Evolutionary conservation across 2,113 vertebrate genomes (phyloP).

Genomic region (Cololabis saira): DNA sequence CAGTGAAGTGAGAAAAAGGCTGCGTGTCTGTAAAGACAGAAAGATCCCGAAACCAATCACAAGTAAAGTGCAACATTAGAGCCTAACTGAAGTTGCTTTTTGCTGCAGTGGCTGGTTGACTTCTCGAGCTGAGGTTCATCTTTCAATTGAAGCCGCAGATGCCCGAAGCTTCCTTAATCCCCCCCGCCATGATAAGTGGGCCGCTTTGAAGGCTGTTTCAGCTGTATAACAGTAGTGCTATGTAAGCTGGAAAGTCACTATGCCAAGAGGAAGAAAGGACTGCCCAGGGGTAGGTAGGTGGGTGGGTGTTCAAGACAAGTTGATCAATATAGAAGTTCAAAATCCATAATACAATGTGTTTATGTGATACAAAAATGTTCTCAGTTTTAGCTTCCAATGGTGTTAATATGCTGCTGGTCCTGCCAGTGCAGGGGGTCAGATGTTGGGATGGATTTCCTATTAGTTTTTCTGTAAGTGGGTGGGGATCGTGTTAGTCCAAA

Average conservation of each 20-base stretch:
- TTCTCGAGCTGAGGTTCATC: conserved; percentile 26
- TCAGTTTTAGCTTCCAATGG: conserved; percentile 28
- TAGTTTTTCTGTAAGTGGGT: conserved; percentile 40
- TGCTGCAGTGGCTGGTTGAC: conserved; percentile 15
- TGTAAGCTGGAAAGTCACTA: conserved; percentile 48
- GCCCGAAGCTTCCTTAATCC: conserved; percentile 32
- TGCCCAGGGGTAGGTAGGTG: conserved; percentile 1
- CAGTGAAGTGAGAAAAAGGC: conserved; percentile 14
- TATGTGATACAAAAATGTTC: conserved; percentile 1
- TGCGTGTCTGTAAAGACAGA: conserved; percentile 18
- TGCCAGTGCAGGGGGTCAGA: conserved; percentile 36
- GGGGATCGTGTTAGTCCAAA: too few species aligned
- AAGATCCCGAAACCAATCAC: conserved; percentile 50
- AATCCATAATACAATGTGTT: conserved; percentile 25
- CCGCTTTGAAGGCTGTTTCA: conserved; percentile 49
- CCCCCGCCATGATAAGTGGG: conserved; percentile 40
- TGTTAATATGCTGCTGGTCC: conserved; percentile 17
- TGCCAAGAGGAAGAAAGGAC: conserved; percentile 25
- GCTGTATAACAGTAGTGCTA: conserved; percentile 53
- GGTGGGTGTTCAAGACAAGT: conserved; percentile 8
- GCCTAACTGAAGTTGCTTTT: conserved; percentile 39
- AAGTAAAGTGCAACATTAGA: conserved; percentile 45
- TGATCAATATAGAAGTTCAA: conserved; percentile 32
- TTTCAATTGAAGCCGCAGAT: conserved; percentile 21
- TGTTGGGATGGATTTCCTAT: conserved; percentile 48